Base-by-base conservation (phyloP, 2,113 vertebrate species). In the Rhabdomys dilectus region DNA sequence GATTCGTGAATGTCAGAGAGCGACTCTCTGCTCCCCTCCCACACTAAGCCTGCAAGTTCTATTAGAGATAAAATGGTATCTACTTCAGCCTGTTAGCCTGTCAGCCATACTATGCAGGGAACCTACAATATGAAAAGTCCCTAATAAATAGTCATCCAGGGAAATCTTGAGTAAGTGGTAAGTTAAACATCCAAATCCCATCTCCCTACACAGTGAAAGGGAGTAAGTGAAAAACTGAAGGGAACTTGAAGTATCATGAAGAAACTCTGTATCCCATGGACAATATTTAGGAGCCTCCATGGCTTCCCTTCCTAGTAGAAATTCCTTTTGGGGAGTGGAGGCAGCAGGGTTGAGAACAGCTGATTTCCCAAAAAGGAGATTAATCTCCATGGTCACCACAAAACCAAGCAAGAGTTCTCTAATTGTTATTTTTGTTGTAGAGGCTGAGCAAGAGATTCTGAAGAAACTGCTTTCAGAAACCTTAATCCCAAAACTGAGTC, bases 351-450 rank as follows among this genome's bases (percentile, higher is more conserved):
- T 24, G 53, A 36, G 42, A 81, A 60, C 39, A 70, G 84, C 90
- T 70, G 77, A 88, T 70, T 84, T 93, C 64, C 93, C 39, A 12
- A 11, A 53, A 82, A 93, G 64, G 89, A 85, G 75, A 89, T 94
- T 96, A 75, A 88, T 97, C 72, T 82, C 95, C 97, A 60, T 58
- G 89, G 95, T 84, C 96, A 94, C 91, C 85, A 73, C 78, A 81
- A 60, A 94, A 88, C 24, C 24, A 72, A 51, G 31, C 84, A 72
- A 92, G 85, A 31, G 64, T 58, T 88, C 36, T 45, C 60, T 16
- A 39, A 56, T 39, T 13, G 81, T 0, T 1, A 24, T 51, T 97
- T 96, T 75, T 89, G 58, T 64, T 45, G 31, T 86, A 53, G 80
- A 58, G 6, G 81, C 92, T 77, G 17, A 91, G 93, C 91, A 89